These are phyloP conservation scores for Micropterix aruncella DNA, from an alignment of 2,888 invertebrate genomes.

Conservation along the genomic window DNA sequence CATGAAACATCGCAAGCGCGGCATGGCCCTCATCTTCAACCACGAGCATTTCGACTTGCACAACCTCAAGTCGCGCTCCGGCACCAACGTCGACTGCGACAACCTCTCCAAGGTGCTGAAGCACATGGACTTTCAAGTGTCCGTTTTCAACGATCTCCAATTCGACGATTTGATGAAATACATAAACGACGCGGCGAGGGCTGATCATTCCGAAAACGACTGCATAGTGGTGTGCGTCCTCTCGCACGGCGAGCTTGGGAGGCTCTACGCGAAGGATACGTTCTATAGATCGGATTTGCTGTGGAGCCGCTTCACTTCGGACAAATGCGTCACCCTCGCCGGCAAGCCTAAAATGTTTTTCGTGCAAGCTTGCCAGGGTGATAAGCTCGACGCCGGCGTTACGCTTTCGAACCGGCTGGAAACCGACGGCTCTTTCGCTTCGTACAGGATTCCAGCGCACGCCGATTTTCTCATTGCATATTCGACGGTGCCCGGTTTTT, in stretches of 20 bases:
- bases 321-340: constrained; percentile 70
- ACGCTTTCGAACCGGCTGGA: constrained; percentile 52
- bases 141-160: constrained; percentile 53
- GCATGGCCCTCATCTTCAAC: constrained; percentile 80
- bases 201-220: constrained; percentile 71
- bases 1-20: constrained; percentile 73
- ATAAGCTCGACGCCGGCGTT: constrained; percentile 67
- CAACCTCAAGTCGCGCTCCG: constrained; percentile 57
- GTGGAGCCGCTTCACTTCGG: constrained; percentile 67
- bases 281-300: constrained; percentile 71
- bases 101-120: constrained; percentile 51
- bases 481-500: constrained; percentile 89
- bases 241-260: constrained; percentile 81
- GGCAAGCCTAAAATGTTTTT: constrained; percentile 71
- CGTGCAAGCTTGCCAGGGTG: constrained; percentile 89
- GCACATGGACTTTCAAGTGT: constrained; percentile 57
- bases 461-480: constrained; percentile 91
- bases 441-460: constrained; percentile 79
- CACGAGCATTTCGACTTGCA: constrained; percentile 70
- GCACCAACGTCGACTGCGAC: constrained; percentile 76
- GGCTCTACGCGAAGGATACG: constrained; percentile 75
- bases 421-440: constrained; percentile 58
- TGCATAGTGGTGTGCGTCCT: constrained; percentile 74
- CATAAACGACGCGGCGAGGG: constrained; percentile 51
- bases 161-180: constrained; percentile 51